Base-by-base conservation (phyloP, 2,888 invertebrate species). In the Cheilosia variabilis region DNA sequence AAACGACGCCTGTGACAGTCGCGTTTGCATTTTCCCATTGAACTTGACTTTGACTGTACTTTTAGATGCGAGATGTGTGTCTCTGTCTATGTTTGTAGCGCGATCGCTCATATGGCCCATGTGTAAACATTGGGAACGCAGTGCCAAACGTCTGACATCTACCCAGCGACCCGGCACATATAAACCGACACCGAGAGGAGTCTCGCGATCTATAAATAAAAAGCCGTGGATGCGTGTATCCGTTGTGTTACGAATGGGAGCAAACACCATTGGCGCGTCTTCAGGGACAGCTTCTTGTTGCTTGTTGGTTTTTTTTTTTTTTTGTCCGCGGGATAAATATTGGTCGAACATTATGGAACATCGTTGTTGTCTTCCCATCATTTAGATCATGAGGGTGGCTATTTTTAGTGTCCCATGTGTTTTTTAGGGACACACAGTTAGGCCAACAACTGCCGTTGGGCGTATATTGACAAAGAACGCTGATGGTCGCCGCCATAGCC, bases 21-120 rank as follows among this genome's bases (percentile, higher is more conserved):
- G 75, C 84, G 75, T 69, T 80, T 72, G 72, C 66, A 72, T 86
- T 86, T 86, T 86, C 86, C 86, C 86, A 86, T 86, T 86, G 86
- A 86, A 86, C 86, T 86, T 86, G 86, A 86, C 86, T 86, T 86
- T 86, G 86, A 86, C 86, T 86, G 86, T 86, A 86, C 86, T 86
- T 86, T 86, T 72, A 50, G 76, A 77, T 58, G 72, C 63, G 76
- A 52, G 47, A 81, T 86, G 72, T 81, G 72, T 76, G 86, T 60
- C 65, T 77, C 65, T 65, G 58, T 75, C 65, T 77, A 71, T 71
- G 65, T 75, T 52, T 71, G 55, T 78, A 63, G 72, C 72, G 27
- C 41, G 57, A 68, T 68, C 34, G 31, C 27, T 68, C 45, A 43
- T 60, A 37, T 50, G 31, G 43, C 37, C 52, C 55, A 83, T 83